Evolutionary conservation across 1,140 invertebrate genomes (phyloP).

Genomic region (Drosophila lacertosa): DNA sequence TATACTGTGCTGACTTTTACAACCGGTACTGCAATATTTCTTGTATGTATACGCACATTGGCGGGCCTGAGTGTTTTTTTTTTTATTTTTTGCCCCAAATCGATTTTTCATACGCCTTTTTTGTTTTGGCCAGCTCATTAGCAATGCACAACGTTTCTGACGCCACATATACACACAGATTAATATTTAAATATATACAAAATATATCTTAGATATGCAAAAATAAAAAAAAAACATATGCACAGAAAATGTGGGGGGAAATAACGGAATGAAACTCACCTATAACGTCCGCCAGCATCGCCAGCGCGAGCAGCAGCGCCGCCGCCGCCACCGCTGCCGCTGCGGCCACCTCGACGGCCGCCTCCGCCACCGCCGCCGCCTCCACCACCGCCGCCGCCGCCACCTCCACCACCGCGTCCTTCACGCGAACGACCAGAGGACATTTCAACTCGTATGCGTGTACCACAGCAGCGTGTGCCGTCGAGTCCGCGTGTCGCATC

Average conservation of each 20-base stretch:
- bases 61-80: conserved; percentile 22
- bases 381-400: conserved; percentile 84
- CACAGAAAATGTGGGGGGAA: not conserved
- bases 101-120: conserved; percentile 69
- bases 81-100: conserved; percentile 63
- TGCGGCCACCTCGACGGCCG: conserved; percentile 39
- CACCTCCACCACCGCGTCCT: conserved; percentile 87
- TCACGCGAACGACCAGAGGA: conserved; percentile 92
- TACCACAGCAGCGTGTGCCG: conserved; percentile 95
- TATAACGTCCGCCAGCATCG: conserved; percentile 73
- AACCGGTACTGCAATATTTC: conserved; percentile 45
- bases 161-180: conserved; percentile 28
- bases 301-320: conserved; percentile 64
- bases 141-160: conserved; percentile 30
- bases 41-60: conserved; percentile 47
- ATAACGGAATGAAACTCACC: conserved; percentile 56
- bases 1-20: conserved; percentile 42
- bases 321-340: conserved; percentile 61
- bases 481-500: conserved; percentile 98
- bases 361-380: conserved; percentile 60
- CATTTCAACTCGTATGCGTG: conserved; percentile 94
- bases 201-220: conserved; percentile 3
- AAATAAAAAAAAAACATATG: not conserved
- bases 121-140: conserved; percentile 31
- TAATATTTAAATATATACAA: conserved; percentile 13